Evolutionary conservation across 2,888 invertebrate genomes (phyloP), one percentile per base, ranked within the genome.

Genomic region (Branchellion lobata): DNA sequence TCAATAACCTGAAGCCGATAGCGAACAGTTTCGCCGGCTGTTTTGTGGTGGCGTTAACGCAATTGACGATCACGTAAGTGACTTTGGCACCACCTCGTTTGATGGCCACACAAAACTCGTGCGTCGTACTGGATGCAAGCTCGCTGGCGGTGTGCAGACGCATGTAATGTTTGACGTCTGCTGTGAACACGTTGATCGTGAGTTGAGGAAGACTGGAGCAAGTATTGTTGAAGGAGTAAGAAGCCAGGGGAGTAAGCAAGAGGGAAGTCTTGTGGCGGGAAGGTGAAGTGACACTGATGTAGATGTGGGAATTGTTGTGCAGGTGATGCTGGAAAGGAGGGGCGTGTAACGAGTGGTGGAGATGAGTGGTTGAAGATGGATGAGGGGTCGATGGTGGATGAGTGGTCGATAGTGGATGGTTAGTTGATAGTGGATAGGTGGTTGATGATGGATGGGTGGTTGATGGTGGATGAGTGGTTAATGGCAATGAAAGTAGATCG

Each of bases 81-180:
- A 53, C 33, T 18, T 33, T 53, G 53, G 65, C 81, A 47, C 8
- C 73, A 29, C 34, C 24, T 11, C 31, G 68, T 27, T 77, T 61
- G 33, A 82, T 77, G 11, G 81, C 81, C 29, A 83, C 80, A 76
- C 83, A 83, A 61, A 83, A 81, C 80, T 82, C 81, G 78, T 83
- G 82, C 5, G n/a, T 65, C 1, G 82, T 80, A 27, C 72, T 40
- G 2, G 82, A 79, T 14, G 51, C 34, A 53, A 83, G 80, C n/a
- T 82, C 80, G 68, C 78, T 81, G n/a, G 80, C 82, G 2, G 83
- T 83, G 81, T 80, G 82, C 29, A 81, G 74, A 2, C 82, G 71
- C 83, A 83, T 83, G 81, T 82, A 83, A n/a, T 82, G 81, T 65
- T 81, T 80, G 73, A 83, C 81, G 47, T 77, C 77, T 18, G 29